Conservation (phyloP, 64 coral and sea anemone genomes). For the Stichodactyla mertensii region DNA sequence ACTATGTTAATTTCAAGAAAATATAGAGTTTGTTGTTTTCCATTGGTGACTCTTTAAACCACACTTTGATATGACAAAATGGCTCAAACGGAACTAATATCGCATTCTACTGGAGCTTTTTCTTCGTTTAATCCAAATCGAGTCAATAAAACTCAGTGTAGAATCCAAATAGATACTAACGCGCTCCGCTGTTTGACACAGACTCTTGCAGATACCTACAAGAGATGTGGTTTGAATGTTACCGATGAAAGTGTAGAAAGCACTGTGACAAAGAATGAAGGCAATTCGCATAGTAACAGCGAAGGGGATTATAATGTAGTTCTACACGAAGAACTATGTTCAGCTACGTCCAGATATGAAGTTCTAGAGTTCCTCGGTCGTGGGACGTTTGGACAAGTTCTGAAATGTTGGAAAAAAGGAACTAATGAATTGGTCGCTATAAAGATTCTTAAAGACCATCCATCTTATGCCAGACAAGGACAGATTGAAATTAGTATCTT, state of each 20-base stretch:
- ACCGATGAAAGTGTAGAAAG: constrained; percentile 51
- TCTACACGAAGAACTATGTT: constrained; percentile 82
- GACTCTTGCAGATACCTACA: constrained; percentile 77
- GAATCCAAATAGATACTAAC: constrained; percentile 77
- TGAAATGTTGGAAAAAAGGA: constrained; percentile 99
- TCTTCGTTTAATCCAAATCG: constrained; percentile 60
- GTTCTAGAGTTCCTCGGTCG: constrained; percentile 96
- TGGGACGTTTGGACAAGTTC: constrained; percentile 95
- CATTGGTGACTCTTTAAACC: constrained; percentile 5
- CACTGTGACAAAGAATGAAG: constrained; percentile 64
- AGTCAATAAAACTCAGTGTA: constrained; percentile 25
- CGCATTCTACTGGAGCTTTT: constrained; percentile 89
- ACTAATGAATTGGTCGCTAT: constrained; percentile 92
- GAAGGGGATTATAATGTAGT: constrained; percentile 97
- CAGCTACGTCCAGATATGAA: constrained; percentile 84
- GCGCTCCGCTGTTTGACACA: constrained; percentile 66
- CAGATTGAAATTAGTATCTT: constrained; percentile 97
- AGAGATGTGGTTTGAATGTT: constrained; percentile 77
- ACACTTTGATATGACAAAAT: constrained; percentile 46
- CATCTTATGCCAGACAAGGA: constrained; percentile 91
- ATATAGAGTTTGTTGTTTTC: neutral
- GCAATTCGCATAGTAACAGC: constrained; percentile 58
- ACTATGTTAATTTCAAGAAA: neutral
- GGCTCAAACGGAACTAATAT: constrained; percentile 90
- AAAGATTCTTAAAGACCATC: constrained; percentile 98